A percentile compares a stretch with the other conserved stretches of the same genome.
Conservation (phyloP, 1,140 invertebrate species). For the Radopholus similis region DNA sequence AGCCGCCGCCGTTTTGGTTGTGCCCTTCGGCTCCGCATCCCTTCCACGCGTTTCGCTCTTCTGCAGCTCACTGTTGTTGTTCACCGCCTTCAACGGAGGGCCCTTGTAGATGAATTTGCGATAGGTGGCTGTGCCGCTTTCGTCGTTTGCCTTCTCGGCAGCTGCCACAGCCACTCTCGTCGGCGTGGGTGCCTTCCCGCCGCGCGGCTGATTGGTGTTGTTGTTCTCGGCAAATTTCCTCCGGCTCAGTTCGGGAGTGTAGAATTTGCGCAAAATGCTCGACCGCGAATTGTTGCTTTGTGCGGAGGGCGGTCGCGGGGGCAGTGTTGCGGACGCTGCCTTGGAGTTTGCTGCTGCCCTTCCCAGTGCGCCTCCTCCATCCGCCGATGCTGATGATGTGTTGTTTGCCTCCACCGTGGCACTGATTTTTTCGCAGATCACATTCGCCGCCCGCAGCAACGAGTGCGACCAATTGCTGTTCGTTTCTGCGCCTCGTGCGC, state of each 20-base stretch:
- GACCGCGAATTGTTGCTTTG: too few relatives aligned
- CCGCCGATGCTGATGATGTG: too few relatives aligned
- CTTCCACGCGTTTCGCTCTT: neutral
- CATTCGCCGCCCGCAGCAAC: slow-evolving; percentile 51
- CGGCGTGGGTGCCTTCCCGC: neutral
- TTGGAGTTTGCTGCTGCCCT: neutral
- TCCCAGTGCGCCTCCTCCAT: neutral
- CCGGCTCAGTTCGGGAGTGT: neutral
- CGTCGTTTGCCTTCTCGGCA: neutral
- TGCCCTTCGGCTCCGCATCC: too few relatives aligned
- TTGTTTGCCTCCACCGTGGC: slow-evolving; percentile 17
- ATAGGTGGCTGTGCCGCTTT: neutral
- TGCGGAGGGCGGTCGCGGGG: neutral
- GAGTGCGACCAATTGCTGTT: slow-evolving; percentile 47
- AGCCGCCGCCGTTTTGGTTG: too few relatives aligned
- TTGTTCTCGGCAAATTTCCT: neutral
- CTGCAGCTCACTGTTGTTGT: neutral
- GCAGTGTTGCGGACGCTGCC: neutral
- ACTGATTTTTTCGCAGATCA: slow-evolving; percentile 50
- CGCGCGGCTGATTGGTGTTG: neutral
- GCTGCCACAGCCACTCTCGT: neutral
- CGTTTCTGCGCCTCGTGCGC: neutral
- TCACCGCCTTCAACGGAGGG: slow-evolving; percentile 7
- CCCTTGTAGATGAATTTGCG: slow-evolving; percentile 16
- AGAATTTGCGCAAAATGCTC: neutral